These are phyloP conservation scores for Cylloceria caligata DNA, from an alignment of 2,888 invertebrate genomes.

Conservation along the genomic window DNA sequence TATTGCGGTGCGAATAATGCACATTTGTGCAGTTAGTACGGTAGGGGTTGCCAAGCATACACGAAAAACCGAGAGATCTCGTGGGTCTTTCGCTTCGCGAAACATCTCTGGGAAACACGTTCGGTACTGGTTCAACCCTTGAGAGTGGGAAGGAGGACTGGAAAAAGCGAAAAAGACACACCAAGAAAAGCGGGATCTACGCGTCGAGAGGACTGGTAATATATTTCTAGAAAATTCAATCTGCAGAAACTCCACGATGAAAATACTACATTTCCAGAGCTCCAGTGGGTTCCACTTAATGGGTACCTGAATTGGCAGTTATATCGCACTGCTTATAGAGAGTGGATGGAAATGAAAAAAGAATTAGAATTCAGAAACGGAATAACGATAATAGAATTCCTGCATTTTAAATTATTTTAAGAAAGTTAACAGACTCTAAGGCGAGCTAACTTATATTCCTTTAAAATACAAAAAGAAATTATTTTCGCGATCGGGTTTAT, in stretches of 20 bases:
- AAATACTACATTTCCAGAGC: conserved; percentile 35
- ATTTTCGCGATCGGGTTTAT: background rate
- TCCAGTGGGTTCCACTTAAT: no score
- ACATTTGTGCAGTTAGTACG: conserved; percentile 20
- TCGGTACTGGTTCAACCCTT: background rate
- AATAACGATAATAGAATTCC: background rate
- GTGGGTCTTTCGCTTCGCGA: conserved; percentile 9
- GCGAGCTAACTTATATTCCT: background rate
- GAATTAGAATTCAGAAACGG: background rate
- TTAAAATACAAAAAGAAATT: background rate
- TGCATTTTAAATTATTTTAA: no score
- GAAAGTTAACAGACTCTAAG: no score
- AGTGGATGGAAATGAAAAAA: background rate
- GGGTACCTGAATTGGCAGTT: background rate
- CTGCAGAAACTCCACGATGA: conserved; percentile 13
- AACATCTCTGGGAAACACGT: conserved; percentile 1
- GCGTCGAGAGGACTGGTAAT: conserved; percentile 20
- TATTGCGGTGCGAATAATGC: conserved; percentile 16
- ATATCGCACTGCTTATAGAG: background rate
- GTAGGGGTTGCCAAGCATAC: conserved; percentile 9
- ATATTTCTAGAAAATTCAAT: conserved; percentile 62
- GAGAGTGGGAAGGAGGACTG: background rate
- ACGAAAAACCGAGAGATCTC: background rate
- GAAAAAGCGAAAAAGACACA: conserved; percentile 3
- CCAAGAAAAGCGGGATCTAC: conserved; percentile 4